Evolutionary conservation across 2,888 invertebrate species (phyloP).

Genomic region (Cyrtodaria siliqua): DNA sequence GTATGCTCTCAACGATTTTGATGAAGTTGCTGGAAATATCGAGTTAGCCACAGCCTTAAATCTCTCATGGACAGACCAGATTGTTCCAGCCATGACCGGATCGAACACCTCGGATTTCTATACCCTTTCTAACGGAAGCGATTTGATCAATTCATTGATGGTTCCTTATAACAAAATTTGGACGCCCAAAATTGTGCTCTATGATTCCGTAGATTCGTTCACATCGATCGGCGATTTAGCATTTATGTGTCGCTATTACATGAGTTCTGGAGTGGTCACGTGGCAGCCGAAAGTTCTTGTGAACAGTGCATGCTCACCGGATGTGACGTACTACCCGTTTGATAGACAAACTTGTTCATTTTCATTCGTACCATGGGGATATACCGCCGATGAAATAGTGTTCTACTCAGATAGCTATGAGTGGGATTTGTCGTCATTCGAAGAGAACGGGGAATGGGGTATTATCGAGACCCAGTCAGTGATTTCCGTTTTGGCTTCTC

Average conservation of each 20-base stretch:
- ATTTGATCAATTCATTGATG: no score
- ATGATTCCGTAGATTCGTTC: no score
- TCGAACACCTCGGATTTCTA: no score
- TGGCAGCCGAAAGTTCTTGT: constrained; percentile 44
- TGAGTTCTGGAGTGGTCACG: constrained; percentile 20
- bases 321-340: constrained; percentile 36
- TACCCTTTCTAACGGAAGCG: background rate
- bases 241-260: no score
- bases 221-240: no score
- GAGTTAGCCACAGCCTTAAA: no score
- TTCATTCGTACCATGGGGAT: constrained; percentile 20
- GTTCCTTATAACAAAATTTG: background rate
- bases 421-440: constrained; percentile 16
- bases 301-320: constrained; percentile 20
- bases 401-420: no score
- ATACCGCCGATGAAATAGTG: background rate
- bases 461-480: constrained; percentile 24
- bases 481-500: background rate
- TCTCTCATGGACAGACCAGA: no score
- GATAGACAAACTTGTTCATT: constrained; percentile 26
- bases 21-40: background rate
- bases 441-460: constrained; percentile 39
- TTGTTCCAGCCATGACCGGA: no score
- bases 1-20: constrained; percentile 1
- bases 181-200: no score